Conservation (phyloP, 2,113 vertebrate species). For the Atractosteus spatula region DNA sequence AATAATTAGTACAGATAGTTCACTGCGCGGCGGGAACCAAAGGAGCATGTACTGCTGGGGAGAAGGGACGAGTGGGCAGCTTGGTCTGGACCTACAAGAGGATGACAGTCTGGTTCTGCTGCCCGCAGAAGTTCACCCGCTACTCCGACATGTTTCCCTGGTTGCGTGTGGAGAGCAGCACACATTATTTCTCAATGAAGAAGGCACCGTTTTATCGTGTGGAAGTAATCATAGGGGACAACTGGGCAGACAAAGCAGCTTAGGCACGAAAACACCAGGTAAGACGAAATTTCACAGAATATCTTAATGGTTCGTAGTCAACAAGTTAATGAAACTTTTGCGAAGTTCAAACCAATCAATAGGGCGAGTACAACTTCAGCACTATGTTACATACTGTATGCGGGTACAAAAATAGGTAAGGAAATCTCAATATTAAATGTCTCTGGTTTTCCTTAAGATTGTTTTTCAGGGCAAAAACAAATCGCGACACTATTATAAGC, state of each 20-base stretch:
- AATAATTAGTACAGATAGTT: too few relatives aligned
- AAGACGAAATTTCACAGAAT: neutral
- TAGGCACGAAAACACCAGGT: neutral
- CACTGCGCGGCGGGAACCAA: neutral
- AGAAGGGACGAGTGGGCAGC: neutral
- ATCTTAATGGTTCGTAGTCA: neutral
- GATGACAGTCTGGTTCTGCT: neutral
- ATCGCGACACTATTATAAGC: too few relatives aligned
- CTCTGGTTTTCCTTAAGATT: too few relatives aligned
- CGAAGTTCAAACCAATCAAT: too few relatives aligned
- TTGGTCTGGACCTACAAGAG: neutral
- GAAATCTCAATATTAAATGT: too few relatives aligned
- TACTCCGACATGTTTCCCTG: neutral
- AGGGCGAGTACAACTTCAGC: too few relatives aligned
- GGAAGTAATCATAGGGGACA: constrained; percentile 4
- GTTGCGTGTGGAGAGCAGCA: constrained; percentile 1
- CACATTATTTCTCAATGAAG: neutral
- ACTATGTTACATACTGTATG: too few relatives aligned
- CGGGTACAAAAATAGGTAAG: too few relatives aligned
- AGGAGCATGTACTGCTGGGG: neutral
- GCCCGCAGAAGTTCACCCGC: neutral
- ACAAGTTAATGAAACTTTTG: neutral
- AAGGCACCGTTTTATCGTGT: neutral
- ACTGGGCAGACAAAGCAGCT: neutral
- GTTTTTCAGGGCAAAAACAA: too few relatives aligned